Evolutionary conservation across 2,797 vertebrate genomes (phyloP).

Genomic region (Onychomys leucogaster): DNA sequence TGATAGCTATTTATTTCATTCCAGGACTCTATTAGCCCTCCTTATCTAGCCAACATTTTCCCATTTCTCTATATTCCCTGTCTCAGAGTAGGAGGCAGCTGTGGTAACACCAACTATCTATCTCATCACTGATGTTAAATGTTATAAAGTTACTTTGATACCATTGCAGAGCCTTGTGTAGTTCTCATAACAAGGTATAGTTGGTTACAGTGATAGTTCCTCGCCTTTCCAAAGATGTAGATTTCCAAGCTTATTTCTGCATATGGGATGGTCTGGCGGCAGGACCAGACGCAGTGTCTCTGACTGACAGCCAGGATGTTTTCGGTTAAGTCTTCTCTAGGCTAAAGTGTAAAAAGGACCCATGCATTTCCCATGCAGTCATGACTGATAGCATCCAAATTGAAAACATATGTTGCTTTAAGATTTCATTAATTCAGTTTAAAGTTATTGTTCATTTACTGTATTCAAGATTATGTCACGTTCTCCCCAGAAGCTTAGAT

Average conservation of each 20-base stretch:
- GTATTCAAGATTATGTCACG: slow-evolving; percentile 33
- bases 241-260: slow-evolving; percentile 17
- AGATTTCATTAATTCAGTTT: slow-evolving; percentile 48
- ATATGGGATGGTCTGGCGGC: neutral
- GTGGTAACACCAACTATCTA: slow-evolving; percentile 61
- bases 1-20: slow-evolving; percentile 80
- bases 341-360: slow-evolving; percentile 34
- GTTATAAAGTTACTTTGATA: neutral
- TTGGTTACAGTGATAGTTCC: neutral
- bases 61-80: slow-evolving; percentile 63
- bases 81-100: slow-evolving; percentile 73
- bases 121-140: slow-evolving; percentile 41
- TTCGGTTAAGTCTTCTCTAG: slow-evolving; percentile 54
- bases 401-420: slow-evolving; percentile 59
- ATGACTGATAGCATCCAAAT: slow-evolving; percentile 18
- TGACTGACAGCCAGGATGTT: neutral
- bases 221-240: neutral
- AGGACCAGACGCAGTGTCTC: neutral
- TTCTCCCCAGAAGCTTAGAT: slow-evolving; percentile 37
- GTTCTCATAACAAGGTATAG: neutral
- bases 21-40: slow-evolving; percentile 67
- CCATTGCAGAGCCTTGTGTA: neutral
- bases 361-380: slow-evolving; percentile 37
- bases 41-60: slow-evolving; percentile 73
- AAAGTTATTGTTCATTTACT: slow-evolving; percentile 55